Percentiles rank a stretch among this genome's conserved stretches.
phyloP scores from a whole-genome alignment of 2,113 vertebrate species.

The Strix uralensis region DNA sequence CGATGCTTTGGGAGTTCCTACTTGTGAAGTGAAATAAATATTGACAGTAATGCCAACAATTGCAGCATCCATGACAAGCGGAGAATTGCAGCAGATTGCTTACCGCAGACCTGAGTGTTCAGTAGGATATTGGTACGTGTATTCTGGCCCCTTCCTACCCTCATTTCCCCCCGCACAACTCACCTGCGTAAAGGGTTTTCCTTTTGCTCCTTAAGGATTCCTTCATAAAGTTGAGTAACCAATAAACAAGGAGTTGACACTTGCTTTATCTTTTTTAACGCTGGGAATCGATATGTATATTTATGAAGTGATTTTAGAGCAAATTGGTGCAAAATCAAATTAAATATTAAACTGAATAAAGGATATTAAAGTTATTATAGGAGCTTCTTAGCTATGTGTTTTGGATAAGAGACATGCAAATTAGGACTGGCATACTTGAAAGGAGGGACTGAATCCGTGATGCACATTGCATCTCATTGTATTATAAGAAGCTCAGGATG shows the following conservation, averaged over 20 bases:
- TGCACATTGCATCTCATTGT: not conserved
- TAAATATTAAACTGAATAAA: not conserved
- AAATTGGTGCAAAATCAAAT: not conserved
- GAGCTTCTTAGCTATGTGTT: not conserved
- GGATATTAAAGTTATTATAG: not conserved
- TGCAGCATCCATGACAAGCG: not conserved
- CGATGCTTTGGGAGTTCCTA: not conserved
- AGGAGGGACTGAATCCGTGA: not conserved
- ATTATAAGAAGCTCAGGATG: not conserved
- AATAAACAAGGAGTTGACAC: not conserved
- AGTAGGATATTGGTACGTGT: not conserved
- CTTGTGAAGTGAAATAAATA: not conserved
- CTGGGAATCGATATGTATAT: not conserved
- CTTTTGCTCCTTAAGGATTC: not conserved
- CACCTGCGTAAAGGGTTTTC: not conserved
- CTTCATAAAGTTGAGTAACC: not conserved
- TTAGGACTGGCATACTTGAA: not conserved
- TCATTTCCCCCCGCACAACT: accelerated
- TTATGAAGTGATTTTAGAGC: not conserved
- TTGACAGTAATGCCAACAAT: not conserved
- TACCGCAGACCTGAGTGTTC: not conserved
- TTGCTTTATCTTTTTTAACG: not conserved
- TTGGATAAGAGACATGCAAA: not conserved
- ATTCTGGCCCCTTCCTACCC: not conserved
- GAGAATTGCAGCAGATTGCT: not conserved